Evolutionary conservation across 2,113 vertebrate genomes (phyloP), one percentile per base, ranked within the genome.

Genomic region (Clarias macrocephalus): DNA sequence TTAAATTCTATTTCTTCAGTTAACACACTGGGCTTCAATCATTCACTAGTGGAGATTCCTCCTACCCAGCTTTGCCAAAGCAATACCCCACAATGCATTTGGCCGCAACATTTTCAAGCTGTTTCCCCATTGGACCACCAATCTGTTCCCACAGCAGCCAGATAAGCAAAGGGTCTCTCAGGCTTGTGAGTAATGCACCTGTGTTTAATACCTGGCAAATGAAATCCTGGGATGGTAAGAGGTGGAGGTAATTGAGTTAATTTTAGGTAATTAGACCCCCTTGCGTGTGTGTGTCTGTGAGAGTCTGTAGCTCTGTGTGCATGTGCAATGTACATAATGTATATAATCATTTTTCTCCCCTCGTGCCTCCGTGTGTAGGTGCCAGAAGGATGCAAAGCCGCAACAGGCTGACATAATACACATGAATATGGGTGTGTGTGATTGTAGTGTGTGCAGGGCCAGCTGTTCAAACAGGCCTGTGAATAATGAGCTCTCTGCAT

Each of bases 81-180:
- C 75, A 85, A 84, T 65, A 59, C 57, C 65, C 25, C 72, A 85
- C 80, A 89, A 89, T 88, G 75, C 75, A 84, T 81, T 90, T 89
- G 80, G 86, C 88, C 76, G n/a, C 30, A 68, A 86, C 86, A 89
- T 88, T 72, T 82, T 25, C 84, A 90, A 90, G 88, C 90, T 89
- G 90, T 90, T 90, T 90, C 80, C 88, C 86, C 86, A 89, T 77
- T 89, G 90, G 85, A 91, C 86, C 68, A 18, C 42, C 90, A 86
- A 89, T 87, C 88, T 91, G 88, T 88, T 88, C 81, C 88, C 86
- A 89, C 70, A 18, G 88, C 88, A 89, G 82, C 84, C 84, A 59
- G 86, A 80, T 75, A 87, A 86, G 75, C 66, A 59, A 68, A 30
- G 30, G 75, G 54, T 66, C 86, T 82, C 79, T 63, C 52, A 82